A percentile compares a stretch with the other conserved stretches of the same genome.
phyloP scores from a whole-genome alignment of 2,113 vertebrate species.

The Mirza zaza region DNA sequence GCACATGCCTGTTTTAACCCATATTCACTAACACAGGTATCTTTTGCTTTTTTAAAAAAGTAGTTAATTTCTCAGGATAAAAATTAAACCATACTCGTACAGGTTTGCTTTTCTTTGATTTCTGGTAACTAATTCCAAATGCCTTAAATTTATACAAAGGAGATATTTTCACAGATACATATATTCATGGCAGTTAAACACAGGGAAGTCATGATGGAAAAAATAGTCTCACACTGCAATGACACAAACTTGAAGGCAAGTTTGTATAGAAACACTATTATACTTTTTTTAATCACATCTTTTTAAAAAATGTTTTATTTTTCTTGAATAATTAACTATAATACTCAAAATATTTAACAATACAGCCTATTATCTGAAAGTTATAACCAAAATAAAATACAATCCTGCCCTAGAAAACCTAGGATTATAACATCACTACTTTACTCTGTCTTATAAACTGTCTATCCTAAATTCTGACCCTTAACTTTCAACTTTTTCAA shows the following conservation, averaged over 20 bases:
- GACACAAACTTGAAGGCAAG: slow-evolving; percentile 21
- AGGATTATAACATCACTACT: background rate
- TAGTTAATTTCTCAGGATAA: background rate
- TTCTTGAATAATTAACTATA: background rate
- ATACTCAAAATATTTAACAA: slow-evolving; percentile 10
- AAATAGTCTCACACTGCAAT: background rate
- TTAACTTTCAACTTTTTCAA: slow-evolving; percentile 6
- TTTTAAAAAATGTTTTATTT: background rate
- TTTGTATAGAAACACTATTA: too few relatives aligned
- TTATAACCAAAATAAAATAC: background rate
- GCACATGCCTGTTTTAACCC: background rate
- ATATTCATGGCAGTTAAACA: background rate
- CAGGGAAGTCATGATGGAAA: background rate
- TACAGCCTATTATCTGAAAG: slow-evolving; percentile 20
- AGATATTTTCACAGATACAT: background rate
- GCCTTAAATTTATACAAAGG: slow-evolving; percentile 39
- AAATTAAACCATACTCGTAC: background rate
- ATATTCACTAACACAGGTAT: background rate
- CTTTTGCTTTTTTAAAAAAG: background rate
- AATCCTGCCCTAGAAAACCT: background rate
- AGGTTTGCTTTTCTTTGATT: slow-evolving; percentile 34
- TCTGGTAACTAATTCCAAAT: background rate
- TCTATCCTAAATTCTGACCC: background rate
- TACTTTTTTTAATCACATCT: background rate
- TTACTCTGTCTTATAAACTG: background rate